Percentiles rank a stretch among this genome's conserved stretches.
These are phyloP conservation scores for Pemphredon lugubris DNA, from an alignment of 2,888 invertebrate species.

Conservation along the genomic window DNA sequence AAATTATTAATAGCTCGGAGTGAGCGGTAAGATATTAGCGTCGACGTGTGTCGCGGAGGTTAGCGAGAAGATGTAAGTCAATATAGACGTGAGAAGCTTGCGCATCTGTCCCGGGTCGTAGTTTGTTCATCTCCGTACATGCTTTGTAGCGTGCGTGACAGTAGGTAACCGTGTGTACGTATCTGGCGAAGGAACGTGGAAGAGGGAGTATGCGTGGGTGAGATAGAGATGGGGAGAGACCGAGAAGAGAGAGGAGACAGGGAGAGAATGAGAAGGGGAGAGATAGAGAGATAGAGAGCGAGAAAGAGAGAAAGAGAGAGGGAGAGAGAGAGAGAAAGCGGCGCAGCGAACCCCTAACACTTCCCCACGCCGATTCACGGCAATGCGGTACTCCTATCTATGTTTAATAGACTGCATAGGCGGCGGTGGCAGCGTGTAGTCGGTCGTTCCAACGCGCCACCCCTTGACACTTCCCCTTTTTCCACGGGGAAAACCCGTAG, in stretches of 20 bases:
- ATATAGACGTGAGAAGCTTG: constrained; percentile 18
- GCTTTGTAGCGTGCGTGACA: constrained; percentile 25
- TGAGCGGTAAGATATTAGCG: no score
- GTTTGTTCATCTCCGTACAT: constrained; percentile 46
- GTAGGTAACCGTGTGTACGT: constrained; percentile 26
- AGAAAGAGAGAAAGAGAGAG: constrained; percentile 1
- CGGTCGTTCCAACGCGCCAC: constrained; percentile 35
- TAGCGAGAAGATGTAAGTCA: constrained; percentile 21
- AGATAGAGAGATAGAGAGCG: constrained; percentile 1
- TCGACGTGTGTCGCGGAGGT: constrained; percentile 3
- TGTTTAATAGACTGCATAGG: constrained; percentile 77
- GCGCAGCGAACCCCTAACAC: constrained; percentile 64
- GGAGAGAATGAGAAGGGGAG: background rate
- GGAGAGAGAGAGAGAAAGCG: constrained; percentile 35
- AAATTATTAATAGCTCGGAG: no score
- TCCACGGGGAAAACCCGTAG: constrained; percentile 18
- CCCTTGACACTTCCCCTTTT: constrained; percentile 18
- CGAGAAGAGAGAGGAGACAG: background rate
- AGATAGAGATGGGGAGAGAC: background rate
- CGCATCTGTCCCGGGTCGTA: constrained; percentile 34
- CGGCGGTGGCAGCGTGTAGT: constrained; percentile 58
- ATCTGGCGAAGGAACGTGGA: constrained; percentile 4
- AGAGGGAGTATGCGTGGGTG: background rate
- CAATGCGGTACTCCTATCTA: constrained; percentile 78
- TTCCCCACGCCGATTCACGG: constrained; percentile 73